These are phyloP conservation scores for Panagrolaimus sp. DNA, from an alignment of 1,140 invertebrate genomes.

Conservation along the genomic window DNA sequence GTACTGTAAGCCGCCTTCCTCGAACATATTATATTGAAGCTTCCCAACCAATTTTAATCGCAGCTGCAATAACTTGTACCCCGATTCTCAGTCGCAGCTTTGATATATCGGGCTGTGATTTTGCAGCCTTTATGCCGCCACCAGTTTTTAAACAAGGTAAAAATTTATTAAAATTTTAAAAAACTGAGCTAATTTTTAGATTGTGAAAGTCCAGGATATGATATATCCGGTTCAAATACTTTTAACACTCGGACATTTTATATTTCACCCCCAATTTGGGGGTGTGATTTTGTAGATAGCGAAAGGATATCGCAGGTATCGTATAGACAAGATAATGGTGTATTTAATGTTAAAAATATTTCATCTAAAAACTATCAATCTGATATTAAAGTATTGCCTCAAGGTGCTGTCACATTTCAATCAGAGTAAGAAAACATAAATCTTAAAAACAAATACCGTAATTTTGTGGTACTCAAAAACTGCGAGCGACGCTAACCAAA, in stretches of 20 bases:
- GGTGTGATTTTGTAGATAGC: neutral
- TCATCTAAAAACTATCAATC: neutral
- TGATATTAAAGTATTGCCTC: neutral
- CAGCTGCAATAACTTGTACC: neutral
- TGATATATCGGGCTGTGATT: neutral
- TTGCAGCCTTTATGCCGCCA: neutral
- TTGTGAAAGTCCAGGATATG: neutral
- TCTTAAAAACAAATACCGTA: neutral
- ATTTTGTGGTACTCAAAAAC: too few species aligned
- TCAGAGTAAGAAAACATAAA: neutral
- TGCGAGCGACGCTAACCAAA: too few species aligned
- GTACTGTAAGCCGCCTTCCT: neutral
- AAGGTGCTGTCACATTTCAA: neutral
- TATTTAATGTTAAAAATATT: neutral
- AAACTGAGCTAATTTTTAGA: neutral
- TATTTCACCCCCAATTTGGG: neutral
- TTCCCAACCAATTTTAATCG: neutral
- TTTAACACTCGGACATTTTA: neutral
- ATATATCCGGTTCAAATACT: neutral
- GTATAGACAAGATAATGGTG: neutral
- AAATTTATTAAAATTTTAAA: neutral
- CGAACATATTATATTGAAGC: constrained; percentile 6
- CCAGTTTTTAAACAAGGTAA: constrained; percentile 8
- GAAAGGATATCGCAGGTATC: neutral
- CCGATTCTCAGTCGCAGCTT: neutral